A percentile compares a stretch with the other conserved stretches of the same genome.
Conservation (phyloP, 2,113 vertebrate species). For the Nesoenas mayeri region DNA sequence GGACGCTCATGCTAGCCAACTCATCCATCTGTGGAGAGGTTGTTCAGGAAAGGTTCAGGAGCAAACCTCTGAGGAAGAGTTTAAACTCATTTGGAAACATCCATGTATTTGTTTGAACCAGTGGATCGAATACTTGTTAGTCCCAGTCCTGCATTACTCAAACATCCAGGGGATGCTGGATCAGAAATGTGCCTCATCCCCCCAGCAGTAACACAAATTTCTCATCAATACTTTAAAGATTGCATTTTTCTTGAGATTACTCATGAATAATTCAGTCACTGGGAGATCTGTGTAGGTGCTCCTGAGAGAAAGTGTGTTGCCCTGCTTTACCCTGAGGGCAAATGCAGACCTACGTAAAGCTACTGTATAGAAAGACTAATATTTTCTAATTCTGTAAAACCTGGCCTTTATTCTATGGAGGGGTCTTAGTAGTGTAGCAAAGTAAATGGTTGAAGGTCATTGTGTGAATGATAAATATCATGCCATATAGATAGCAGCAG, state of each 20-base stretch:
- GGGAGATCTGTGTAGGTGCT: neutral
- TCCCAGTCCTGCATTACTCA: neutral
- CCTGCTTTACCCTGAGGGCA: neutral
- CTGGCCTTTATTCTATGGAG: neutral
- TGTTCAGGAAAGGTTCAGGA: neutral
- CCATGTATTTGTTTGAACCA: neutral
- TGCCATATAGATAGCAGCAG: neutral
- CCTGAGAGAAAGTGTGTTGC: neutral
- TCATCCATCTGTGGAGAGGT: rapidly evolving
- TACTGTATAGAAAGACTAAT: neutral
- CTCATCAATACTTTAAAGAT: neutral
- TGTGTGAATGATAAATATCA: conserved; percentile 39
- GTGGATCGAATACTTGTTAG: rapidly evolving
- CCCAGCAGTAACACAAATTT: neutral
- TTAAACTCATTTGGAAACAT: neutral
- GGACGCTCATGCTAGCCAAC: neutral
- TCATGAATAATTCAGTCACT: neutral
- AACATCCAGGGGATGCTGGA: neutral
- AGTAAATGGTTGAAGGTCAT: conserved; percentile 38
- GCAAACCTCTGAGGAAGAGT: neutral
- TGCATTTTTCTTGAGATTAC: neutral
- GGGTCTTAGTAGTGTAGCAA: neutral
- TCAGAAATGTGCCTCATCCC: neutral
- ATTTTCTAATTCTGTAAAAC: neutral
- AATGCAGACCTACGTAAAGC: neutral